phyloP scores from a whole-genome alignment of 2,888 invertebrate genomes.

The Drosophila mimica region DNA sequence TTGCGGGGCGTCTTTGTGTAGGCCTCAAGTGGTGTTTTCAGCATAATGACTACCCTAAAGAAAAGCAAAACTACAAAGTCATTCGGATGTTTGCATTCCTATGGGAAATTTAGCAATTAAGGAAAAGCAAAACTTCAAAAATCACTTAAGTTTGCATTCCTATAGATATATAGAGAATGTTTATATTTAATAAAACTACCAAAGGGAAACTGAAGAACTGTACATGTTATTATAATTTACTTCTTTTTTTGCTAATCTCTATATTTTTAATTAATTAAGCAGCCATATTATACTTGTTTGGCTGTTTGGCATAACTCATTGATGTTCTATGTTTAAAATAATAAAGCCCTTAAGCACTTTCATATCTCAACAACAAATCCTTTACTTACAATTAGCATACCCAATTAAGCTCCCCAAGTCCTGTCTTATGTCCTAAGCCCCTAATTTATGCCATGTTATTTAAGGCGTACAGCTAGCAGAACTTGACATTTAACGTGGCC shows the following conservation, averaged over 20 bases:
- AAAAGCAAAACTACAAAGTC: not conserved
- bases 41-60: conserved; percentile 30
- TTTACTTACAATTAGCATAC: not conserved
- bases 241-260: not conserved
- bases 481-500: conserved; percentile 32
- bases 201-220: not conserved
- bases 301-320: not conserved
- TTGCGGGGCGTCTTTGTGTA: conserved; percentile 10
- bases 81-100: not conserved
- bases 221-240: not conserved
- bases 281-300: not conserved
- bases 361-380: not conserved
- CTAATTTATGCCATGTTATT: conserved; percentile 16
- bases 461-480: conserved; percentile 3
- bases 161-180: not conserved
- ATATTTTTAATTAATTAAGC: not conserved
- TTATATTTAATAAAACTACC: not conserved
- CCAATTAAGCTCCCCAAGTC: not conserved
- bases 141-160: not conserved
- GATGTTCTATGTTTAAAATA: not conserved
- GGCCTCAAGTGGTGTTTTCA: conserved; percentile 25
- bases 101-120: not conserved
- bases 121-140: not conserved
- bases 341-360: not conserved
- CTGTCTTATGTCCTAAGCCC: not conserved